These are phyloP conservation scores for Otolemur garnettii DNA, from an alignment of 2,113 vertebrate genomes.

Conservation along the genomic window DNA sequence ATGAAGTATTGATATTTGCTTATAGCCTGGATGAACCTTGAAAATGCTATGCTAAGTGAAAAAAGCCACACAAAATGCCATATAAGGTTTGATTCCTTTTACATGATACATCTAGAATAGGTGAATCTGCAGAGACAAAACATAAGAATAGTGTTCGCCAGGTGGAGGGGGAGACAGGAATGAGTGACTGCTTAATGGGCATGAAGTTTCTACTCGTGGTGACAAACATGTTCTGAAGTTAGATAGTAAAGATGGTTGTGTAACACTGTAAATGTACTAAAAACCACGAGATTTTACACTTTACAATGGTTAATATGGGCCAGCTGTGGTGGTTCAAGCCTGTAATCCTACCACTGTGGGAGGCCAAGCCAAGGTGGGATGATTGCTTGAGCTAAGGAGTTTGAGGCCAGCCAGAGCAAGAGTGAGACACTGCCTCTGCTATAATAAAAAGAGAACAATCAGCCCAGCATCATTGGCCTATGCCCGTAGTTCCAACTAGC, in stretches of 20 bases:
- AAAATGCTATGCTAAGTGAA: not conserved
- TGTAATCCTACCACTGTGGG: too few species aligned
- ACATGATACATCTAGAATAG: not conserved
- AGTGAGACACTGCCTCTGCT: too few species aligned
- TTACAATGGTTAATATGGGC: not conserved
- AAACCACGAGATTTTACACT: not conserved
- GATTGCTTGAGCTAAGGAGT: too few species aligned
- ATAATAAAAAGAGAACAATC: too few species aligned
- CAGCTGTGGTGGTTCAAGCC: too few species aligned
- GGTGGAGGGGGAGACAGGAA: not conserved
- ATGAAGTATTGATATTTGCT: not conserved
- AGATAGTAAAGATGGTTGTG: not conserved
- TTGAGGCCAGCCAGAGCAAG: too few species aligned
- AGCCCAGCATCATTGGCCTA: too few species aligned
- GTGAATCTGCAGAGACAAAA: not conserved
- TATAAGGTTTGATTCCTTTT: not conserved
- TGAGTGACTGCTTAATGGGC: not conserved
- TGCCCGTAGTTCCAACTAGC: too few species aligned
- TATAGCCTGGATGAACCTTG: not conserved
- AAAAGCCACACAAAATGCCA: not conserved
- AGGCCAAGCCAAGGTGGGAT: too few species aligned
- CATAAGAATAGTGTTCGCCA: not conserved
- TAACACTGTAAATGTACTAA: not conserved
- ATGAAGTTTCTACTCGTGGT: not conserved
- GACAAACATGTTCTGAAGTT: not conserved